Evolutionary conservation across 2,888 invertebrate genomes (phyloP).

Genomic region (Nemapogon koenigi): DNA sequence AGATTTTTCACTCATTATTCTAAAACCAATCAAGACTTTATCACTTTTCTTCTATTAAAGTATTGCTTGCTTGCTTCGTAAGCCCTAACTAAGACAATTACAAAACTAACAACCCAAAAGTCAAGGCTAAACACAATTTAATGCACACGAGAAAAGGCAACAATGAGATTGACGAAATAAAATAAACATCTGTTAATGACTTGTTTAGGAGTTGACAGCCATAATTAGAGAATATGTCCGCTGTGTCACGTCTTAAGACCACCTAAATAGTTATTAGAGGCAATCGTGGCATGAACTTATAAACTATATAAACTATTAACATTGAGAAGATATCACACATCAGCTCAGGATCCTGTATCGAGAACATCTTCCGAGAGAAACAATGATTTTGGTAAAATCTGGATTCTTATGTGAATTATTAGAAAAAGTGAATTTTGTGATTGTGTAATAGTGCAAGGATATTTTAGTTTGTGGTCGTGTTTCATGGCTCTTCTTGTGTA

Average conservation of each 20-base stretch:
- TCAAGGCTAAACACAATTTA: conserved; percentile 29
- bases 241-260: conserved; percentile 38
- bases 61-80: no score
- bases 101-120: conserved; percentile 21
- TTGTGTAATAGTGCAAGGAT: no score
- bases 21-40: no score
- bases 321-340: conserved; percentile 33
- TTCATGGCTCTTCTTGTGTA: no score
- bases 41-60: no score
- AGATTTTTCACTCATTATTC: no score
- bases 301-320: conserved; percentile 43
- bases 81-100: neutral
- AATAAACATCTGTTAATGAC: conserved; percentile 38
- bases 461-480: no score
- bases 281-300: conserved; percentile 21
- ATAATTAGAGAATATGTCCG: conserved; percentile 44
- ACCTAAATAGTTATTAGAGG: conserved; percentile 29
- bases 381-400: conserved; percentile 9
- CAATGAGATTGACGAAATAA: conserved; percentile 22
- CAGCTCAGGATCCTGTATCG: conserved; percentile 28
- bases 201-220: conserved; percentile 38
- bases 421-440: no score
- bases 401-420: no score
- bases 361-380: conserved; percentile 21
- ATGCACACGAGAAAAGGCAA: conserved; percentile 22